Conservation (phyloP, 2,797 vertebrate species). For the Epinephelus awoara region DNA sequence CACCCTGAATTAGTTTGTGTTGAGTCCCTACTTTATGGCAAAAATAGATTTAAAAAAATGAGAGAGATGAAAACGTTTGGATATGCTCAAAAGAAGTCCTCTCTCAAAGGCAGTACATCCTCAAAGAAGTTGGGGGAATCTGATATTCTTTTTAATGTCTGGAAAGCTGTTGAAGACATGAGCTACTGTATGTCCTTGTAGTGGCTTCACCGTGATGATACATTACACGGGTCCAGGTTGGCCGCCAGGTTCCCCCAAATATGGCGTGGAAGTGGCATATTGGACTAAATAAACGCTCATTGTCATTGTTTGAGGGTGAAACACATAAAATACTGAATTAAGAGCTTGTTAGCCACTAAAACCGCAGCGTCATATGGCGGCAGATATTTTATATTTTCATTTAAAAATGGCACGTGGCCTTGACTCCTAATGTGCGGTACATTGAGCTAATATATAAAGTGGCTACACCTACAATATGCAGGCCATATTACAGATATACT, state of each 20-base stretch:
- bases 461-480: constrained; percentile 39
- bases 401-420: constrained; percentile 46
- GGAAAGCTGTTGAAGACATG: constrained; percentile 83
- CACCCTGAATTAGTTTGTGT: constrained; percentile 81
- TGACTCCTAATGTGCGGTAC: constrained; percentile 20
- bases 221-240: constrained; percentile 83
- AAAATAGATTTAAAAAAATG: constrained; percentile 80
- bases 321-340: constrained; percentile 40
- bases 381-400: constrained; percentile 57
- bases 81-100: constrained; percentile 88
- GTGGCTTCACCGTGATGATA: constrained; percentile 77
- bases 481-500: constrained; percentile 57
- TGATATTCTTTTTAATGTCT: constrained; percentile 89
- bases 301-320: constrained; percentile 37
- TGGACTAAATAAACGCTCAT: constrained; percentile 45
- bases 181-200: constrained; percentile 81
- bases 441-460: constrained; percentile 46
- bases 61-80: constrained; percentile 86
- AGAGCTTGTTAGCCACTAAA: constrained; percentile 47
- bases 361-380: constrained; percentile 13
- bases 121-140: constrained; percentile 88
- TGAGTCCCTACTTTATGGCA: constrained; percentile 75
- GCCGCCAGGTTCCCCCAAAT: constrained; percentile 78
- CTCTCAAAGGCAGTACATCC: constrained; percentile 86
- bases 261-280: constrained; percentile 75